These are phyloP conservation scores for Leucoma salicis DNA, from an alignment of 2,888 invertebrate genomes.

Conservation along the genomic window DNA sequence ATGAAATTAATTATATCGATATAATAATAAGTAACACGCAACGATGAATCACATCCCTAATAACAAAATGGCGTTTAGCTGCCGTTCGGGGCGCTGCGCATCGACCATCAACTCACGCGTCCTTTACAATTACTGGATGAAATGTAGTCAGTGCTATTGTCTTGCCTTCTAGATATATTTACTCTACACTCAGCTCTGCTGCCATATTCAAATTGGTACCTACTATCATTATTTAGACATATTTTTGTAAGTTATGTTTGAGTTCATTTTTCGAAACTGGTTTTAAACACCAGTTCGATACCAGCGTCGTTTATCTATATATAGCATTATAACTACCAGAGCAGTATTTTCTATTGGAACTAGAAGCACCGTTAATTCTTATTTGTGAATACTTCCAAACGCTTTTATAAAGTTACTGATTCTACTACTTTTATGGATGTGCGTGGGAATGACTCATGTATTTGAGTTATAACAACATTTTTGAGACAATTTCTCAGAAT, in stretches of 20 bases:
- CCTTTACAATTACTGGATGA: conserved; percentile 66
- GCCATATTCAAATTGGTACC: conserved; percentile 34
- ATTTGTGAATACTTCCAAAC: background rate
- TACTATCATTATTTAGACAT: conserved; percentile 29
- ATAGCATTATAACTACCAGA: background rate
- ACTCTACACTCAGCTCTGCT: conserved; percentile 33
- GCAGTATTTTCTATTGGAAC: background rate
- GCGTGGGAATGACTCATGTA: background rate
- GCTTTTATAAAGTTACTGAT: background rate
- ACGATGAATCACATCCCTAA: conserved; percentile 39
- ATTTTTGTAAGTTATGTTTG: conserved; percentile 16
- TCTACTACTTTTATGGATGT: background rate
- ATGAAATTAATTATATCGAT: too few relatives aligned
- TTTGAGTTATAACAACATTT: background rate
- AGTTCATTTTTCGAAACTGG: background rate
- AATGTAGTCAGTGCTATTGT: conserved; percentile 60
- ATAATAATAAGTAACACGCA: conserved; percentile 26
- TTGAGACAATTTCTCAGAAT: background rate
- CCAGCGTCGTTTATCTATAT: background rate
- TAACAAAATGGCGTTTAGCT: conserved; percentile 64
- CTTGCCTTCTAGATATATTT: conserved; percentile 45
- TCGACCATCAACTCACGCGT: conserved; percentile 47
- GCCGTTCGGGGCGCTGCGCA: conserved; percentile 56
- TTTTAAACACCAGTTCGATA: background rate
- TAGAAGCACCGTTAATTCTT: background rate